Percentiles rank a stretch among this genome's conserved stretches.
phyloP scores from a whole-genome alignment of 2,113 vertebrate species.

The Pelobates fuscus region DNA sequence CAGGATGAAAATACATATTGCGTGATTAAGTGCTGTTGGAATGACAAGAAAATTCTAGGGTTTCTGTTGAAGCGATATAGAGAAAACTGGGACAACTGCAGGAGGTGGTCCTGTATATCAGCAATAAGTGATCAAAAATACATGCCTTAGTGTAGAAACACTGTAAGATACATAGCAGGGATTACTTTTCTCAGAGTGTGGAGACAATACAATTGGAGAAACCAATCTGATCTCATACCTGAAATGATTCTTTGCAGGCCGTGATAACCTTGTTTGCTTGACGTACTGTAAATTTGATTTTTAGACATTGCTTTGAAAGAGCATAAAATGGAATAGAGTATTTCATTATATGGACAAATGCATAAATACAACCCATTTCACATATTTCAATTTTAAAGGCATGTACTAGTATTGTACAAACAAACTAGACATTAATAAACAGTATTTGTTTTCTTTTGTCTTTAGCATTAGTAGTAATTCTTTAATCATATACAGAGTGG shows the following conservation, averaged over 20 bases:
- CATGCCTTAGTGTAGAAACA: constrained; percentile 24
- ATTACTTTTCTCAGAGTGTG: background rate
- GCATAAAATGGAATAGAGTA: background rate
- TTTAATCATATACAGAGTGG: too few species aligned
- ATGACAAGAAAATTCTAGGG: constrained; percentile 43
- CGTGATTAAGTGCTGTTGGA: constrained; percentile 36
- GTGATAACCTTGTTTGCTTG: constrained; percentile 7
- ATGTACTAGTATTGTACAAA: too few species aligned
- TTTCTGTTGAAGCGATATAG: constrained; percentile 27
- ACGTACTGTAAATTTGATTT: background rate
- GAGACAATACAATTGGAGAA: background rate
- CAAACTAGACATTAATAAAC: too few species aligned
- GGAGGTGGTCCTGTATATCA: constrained; percentile 18
- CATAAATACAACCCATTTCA: too few species aligned
- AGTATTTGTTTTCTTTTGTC: too few species aligned
- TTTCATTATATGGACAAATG: too few species aligned
- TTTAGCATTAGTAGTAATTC: too few species aligned
- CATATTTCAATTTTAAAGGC: too few species aligned
- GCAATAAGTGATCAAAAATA: constrained; percentile 14
- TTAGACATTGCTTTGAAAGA: background rate
- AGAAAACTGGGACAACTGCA: constrained; percentile 34
- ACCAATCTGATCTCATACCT: background rate
- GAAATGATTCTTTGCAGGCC: background rate
- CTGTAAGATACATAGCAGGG: background rate
- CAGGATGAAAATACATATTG: constrained; percentile 45